Evolutionary conservation across 2,888 invertebrate species (phyloP), one percentile per base, ranked within the genome.

Genomic region (Chirona hameri): DNA sequence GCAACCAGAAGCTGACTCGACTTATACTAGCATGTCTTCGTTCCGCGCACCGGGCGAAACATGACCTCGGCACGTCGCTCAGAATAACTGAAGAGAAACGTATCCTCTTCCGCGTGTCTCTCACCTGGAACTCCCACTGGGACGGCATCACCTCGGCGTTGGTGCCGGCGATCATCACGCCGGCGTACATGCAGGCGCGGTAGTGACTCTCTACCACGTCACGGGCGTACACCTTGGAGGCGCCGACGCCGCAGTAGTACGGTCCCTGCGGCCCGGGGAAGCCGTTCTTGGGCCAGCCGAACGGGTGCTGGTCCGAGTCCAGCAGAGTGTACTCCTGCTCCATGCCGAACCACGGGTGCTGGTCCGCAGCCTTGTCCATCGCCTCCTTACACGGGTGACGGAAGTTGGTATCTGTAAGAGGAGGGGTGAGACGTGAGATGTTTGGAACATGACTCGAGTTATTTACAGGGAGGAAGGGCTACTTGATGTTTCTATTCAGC

Each of bases 121-220:
- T 85, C 29, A 85, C 86, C 83, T 86, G 86, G 84, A 85, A 87
- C 82, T 86, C 86, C 86, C 86, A 86, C 83, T 96, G 98, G 18
- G 97, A 95, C 0, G 98, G 98, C 98, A 98, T 98, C 83, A 98
- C 99, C 89, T 99, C 99, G 1, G 98, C 98, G 88, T 99, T 99
- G 82, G 95, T 95, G 82, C 99, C 99, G 76, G 94, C 91, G 85
- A 99, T 93, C 84, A 95, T 94, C 83, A 99, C 92, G 81, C 98
- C 99, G 84, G 99, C 96, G 88, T 94, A 98, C 81, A 99, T 90
- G 87, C 98, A 98, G 83, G 97, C 95, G 83, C 93, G 90, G 89
- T 99, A 99, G 88, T 99, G 99, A 18, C 98, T 95, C 88, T 98
- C 98, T 52, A 98, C 97, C 84, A 99, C 93, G 88, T 99, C 98